phyloP scores from a whole-genome alignment of 2,797 vertebrate species.

The Echiichthys vipera region DNA sequence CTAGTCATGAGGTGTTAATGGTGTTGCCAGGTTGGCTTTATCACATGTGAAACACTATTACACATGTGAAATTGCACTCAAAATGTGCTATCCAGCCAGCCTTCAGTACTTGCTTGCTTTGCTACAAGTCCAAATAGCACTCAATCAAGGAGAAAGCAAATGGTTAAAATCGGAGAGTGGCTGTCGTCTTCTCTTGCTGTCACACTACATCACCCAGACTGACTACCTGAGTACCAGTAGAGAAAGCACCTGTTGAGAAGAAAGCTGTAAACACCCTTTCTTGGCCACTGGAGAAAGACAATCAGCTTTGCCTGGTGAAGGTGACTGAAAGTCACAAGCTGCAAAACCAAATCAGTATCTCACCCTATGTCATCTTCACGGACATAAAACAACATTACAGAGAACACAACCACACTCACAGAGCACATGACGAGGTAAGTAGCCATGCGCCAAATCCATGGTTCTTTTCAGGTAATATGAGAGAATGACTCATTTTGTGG shows the following conservation, averaged over 20 bases:
- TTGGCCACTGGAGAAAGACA: background rate
- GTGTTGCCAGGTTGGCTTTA: background rate
- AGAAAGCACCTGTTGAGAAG: conserved; percentile 1
- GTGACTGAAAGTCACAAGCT: background rate
- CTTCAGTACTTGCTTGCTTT: background rate
- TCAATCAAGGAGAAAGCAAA: conserved; percentile 16
- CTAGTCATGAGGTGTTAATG: background rate
- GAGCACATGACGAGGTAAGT: conserved; percentile 25
- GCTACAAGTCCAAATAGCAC: background rate
- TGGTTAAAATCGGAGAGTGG: background rate
- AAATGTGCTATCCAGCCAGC: background rate
- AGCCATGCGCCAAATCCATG: conserved; percentile 3
- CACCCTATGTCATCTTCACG: background rate
- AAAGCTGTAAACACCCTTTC: background rate
- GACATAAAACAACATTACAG: background rate
- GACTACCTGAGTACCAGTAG: background rate
- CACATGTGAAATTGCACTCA: background rate
- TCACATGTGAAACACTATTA: conserved; percentile 1
- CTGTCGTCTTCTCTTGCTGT: background rate
- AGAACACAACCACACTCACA: background rate
- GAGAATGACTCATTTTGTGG: conserved; percentile 22
- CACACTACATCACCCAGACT: background rate
- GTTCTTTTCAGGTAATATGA: conserved; percentile 32
- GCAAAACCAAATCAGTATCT: background rate
- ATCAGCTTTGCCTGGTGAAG: background rate